Conservation (phyloP, 2,113 vertebrate species). For the Laterallus jamaicensis region DNA sequence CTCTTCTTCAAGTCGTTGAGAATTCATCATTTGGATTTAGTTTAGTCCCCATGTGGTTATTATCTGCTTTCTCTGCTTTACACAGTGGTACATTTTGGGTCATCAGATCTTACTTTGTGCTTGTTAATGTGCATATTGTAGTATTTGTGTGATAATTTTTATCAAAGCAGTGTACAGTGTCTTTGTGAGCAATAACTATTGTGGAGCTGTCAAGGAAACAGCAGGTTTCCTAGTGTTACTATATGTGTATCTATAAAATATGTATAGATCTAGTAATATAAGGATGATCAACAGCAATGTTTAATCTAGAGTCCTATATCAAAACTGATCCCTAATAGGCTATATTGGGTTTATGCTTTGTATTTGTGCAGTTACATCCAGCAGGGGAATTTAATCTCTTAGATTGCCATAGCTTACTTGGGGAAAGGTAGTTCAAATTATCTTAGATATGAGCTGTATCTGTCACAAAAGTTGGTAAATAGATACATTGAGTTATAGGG, state of each 20-base stretch:
- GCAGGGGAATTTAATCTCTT: background rate
- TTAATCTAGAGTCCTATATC: background rate
- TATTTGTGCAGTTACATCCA: background rate
- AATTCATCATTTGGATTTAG: background rate
- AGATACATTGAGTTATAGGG: background rate
- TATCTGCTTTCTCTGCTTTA: background rate
- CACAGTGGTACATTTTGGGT: background rate
- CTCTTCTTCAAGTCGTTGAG: background rate
- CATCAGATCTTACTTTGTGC: background rate
- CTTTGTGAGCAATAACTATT: background rate
- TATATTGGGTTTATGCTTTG: background rate
- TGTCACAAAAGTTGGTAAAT: constrained; percentile 6
- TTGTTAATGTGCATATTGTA: background rate
- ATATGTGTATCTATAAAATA: background rate
- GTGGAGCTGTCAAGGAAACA: background rate
- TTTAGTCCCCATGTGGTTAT: background rate
- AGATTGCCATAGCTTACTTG: background rate
- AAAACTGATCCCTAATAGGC: background rate
- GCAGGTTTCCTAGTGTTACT: background rate
- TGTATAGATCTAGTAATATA: background rate
- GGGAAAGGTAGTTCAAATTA: constrained; percentile 21
- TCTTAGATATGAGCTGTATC: background rate
- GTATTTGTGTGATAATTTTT: background rate
- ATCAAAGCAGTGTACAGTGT: background rate
- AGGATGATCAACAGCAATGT: background rate